Conservation (phyloP, 1,140 invertebrate species). For the Bombus soroeensis region DNA sequence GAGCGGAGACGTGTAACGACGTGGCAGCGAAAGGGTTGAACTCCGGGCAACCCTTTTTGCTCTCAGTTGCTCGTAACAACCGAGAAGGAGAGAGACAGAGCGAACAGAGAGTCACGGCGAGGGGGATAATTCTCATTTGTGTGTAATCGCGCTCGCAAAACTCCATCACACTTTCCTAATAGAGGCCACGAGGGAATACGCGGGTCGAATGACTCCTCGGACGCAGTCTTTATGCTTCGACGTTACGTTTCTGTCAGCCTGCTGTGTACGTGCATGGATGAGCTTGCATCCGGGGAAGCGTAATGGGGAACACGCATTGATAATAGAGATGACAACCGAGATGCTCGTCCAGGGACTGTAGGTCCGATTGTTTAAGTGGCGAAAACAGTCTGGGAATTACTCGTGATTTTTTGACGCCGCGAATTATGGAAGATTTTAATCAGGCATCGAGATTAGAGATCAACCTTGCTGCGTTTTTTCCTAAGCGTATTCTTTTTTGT, state of each 20-base stretch:
- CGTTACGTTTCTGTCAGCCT: conserved; percentile 53
- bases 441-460: background rate
- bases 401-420: too few species aligned
- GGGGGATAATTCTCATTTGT: conserved; percentile 82
- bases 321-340: conserved; percentile 49
- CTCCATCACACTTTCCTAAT: conserved; percentile 84
- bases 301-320: conserved; percentile 40
- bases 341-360: conserved; percentile 12
- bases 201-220: conserved; percentile 66
- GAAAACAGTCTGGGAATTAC: background rate
- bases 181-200: conserved; percentile 75
- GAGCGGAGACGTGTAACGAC: conserved; percentile 50
- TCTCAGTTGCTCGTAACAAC: conserved; percentile 49
- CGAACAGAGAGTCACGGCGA: conserved; percentile 48
- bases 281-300: conserved; percentile 11
- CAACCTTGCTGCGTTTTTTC: background rate
- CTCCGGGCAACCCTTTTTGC: conserved; percentile 28
- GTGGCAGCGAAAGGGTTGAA: conserved; percentile 62
- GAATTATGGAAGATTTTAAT: background rate
- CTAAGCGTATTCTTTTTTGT: too few species aligned
- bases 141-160: conserved; percentile 84
- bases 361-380: conserved; percentile 25
- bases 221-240: conserved; percentile 69
- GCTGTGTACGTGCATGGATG: conserved; percentile 1
- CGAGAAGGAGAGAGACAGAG: conserved; percentile 37